Conservation (phyloP, 2,113 vertebrate species). For the Prinia subflava region DNA sequence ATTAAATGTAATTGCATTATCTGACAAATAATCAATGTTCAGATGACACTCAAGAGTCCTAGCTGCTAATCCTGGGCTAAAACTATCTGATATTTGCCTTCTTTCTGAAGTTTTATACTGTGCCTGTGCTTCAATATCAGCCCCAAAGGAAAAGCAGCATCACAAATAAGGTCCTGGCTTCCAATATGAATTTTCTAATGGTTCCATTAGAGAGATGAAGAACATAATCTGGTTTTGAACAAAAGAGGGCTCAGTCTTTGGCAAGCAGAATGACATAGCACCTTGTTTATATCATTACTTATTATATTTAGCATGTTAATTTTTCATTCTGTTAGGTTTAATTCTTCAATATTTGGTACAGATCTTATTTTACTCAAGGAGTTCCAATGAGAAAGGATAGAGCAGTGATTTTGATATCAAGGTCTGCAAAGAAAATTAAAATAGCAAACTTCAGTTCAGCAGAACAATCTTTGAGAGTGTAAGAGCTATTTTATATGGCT, state of each 20-base stretch:
- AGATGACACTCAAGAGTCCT: slow-evolving; percentile 69
- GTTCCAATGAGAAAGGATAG: neutral
- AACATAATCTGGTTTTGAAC: slow-evolving; percentile 16
- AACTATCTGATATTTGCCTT: slow-evolving; percentile 46
- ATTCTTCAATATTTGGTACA: slow-evolving; percentile 22
- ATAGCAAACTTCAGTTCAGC: slow-evolving; percentile 38
- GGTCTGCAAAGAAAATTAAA: slow-evolving; percentile 57
- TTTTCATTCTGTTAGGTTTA: slow-evolving; percentile 14
- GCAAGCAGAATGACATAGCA: neutral
- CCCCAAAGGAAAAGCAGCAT: slow-evolving; percentile 28
- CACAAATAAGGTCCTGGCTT: slow-evolving; percentile 38
- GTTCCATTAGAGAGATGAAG: slow-evolving; percentile 24
- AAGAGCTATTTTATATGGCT: neutral
- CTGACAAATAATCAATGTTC: slow-evolving; percentile 72
- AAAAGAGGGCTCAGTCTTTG: neutral
- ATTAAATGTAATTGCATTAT: slow-evolving; percentile 73
- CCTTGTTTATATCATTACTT: neutral
- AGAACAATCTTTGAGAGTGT: neutral
- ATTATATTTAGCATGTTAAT: neutral
- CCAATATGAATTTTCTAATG: slow-evolving; percentile 15
- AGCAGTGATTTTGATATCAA: slow-evolving; percentile 20
- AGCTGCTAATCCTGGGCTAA: slow-evolving; percentile 57
- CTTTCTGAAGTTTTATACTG: slow-evolving; percentile 55
- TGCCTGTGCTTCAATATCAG: neutral
- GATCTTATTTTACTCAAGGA: slow-evolving; percentile 19